Conservation (phyloP, 2,888 invertebrate genomes). For the Anthrax anthrax region DNA sequence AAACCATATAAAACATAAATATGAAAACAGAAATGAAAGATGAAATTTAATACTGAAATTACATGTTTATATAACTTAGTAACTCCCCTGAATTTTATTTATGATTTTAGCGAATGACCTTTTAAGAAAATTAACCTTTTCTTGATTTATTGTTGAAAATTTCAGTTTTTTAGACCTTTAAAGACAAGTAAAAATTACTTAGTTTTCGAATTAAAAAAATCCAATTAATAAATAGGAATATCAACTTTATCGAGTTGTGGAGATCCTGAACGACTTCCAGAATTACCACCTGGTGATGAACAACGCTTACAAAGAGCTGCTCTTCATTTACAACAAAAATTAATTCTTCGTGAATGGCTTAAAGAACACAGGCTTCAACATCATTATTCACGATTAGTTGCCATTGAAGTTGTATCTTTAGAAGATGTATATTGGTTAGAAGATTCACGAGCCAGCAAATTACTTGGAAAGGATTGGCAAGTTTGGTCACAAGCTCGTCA, state of each 20-base stretch:
- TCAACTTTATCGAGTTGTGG: slow-evolving; percentile 71
- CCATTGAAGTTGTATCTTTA: slow-evolving; percentile 68
- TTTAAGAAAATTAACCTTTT: too few species aligned
- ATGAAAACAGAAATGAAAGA: too few species aligned
- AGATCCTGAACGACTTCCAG: slow-evolving; percentile 57
- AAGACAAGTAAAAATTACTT: too few species aligned
- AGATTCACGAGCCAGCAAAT: slow-evolving; percentile 60
- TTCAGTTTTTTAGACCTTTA: too few species aligned
- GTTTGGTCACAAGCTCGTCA: slow-evolving; percentile 69
- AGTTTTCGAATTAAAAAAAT: too few species aligned
- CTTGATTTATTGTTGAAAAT: too few species aligned
- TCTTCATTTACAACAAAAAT: slow-evolving; percentile 63
- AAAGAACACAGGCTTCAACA: slow-evolving; percentile 57
- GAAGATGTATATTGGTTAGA: slow-evolving; percentile 87
- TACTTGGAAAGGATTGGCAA: slow-evolving; percentile 64
- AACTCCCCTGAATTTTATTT: too few species aligned
- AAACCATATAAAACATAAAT: too few species aligned
- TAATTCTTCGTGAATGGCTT: slow-evolving; percentile 76
- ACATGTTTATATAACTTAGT: too few species aligned
- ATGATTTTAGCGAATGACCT: too few species aligned
- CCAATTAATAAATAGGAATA: slow-evolving; percentile 45
- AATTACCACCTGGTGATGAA: slow-evolving; percentile 71
- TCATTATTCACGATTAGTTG: slow-evolving; percentile 57
- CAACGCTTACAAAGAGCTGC: slow-evolving; percentile 70
- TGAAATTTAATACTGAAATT: too few species aligned